Evolutionary conservation across 2,113 vertebrate genomes (phyloP).

Genomic region (Aegotheles bennettii): DNA sequence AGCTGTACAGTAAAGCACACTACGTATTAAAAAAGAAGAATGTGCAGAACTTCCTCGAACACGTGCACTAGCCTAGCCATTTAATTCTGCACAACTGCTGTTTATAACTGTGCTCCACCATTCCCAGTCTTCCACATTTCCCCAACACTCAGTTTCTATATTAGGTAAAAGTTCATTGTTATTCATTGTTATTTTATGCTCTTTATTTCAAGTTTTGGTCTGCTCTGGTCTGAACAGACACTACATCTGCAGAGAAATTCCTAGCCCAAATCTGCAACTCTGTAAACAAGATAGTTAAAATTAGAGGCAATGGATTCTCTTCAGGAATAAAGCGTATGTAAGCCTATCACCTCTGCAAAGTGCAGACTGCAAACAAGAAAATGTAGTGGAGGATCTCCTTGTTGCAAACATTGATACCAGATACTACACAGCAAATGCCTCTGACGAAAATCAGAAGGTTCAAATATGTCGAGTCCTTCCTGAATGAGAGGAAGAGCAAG

Average conservation of each 20-base stretch:
- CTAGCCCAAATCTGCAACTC: background rate
- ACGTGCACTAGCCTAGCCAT: accelerated
- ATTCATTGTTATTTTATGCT: background rate
- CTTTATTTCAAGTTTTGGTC: background rate
- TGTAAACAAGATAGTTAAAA: background rate
- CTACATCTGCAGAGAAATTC: background rate
- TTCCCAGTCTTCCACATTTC: background rate
- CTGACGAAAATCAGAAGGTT: background rate
- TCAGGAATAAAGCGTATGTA: background rate
- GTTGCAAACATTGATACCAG: background rate
- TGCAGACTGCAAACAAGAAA: background rate
- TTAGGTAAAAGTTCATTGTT: background rate
- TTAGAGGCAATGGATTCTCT: background rate
- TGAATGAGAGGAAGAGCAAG: background rate
- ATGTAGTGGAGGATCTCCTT: background rate
- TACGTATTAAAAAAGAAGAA: background rate
- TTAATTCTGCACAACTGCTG: background rate
- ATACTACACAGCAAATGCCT: background rate
- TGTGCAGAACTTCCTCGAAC: background rate
- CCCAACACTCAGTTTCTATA: background rate
- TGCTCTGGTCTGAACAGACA: background rate
- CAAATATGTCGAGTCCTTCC: background rate
- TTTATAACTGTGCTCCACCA: background rate
- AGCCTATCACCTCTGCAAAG: background rate
- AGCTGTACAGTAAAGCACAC: background rate